A percentile compares a stretch with the other conserved stretches of the same genome.
phyloP scores from a whole-genome alignment of 1,140 invertebrate species.

The Coenobita brevimanus region DNA sequence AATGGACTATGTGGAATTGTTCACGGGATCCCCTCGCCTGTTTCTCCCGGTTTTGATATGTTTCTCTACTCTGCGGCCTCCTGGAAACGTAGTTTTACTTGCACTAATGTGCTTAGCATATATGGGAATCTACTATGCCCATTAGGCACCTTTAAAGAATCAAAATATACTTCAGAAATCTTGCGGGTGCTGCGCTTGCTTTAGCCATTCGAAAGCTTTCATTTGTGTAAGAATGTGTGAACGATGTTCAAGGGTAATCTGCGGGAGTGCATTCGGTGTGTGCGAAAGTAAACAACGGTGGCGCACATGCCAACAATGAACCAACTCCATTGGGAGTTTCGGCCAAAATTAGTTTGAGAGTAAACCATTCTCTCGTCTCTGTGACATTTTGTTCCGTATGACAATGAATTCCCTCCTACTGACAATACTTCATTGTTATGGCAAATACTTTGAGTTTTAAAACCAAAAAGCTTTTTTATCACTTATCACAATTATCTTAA shows the following conservation, averaged over 20 bases:
- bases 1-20: constrained; percentile 58
- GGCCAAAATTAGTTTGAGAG: constrained; percentile 62
- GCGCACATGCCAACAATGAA: constrained; percentile 46
- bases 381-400: constrained; percentile 53
- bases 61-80: constrained; percentile 9
- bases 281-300: constrained; percentile 35
- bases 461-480: neutral
- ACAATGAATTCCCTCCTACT: constrained; percentile 36
- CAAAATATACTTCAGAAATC: no score
- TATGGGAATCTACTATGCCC: no score
- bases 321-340: constrained; percentile 47
- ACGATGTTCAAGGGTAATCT: constrained; percentile 25
- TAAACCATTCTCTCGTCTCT: constrained; percentile 50
- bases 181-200: no score
- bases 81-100: neutral
- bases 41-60: constrained; percentile 24
- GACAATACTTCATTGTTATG: constrained; percentile 29
- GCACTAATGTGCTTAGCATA: no score
- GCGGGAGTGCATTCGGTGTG: constrained; percentile 44
- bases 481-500: no score
- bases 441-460: constrained; percentile 13
- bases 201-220: neutral
- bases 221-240: neutral
- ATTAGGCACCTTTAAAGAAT: no score
- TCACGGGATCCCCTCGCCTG: constrained; percentile 29